Base-by-base conservation (phyloP, 2,797 vertebrate species). In the Neopelma chrysocephalum region DNA sequence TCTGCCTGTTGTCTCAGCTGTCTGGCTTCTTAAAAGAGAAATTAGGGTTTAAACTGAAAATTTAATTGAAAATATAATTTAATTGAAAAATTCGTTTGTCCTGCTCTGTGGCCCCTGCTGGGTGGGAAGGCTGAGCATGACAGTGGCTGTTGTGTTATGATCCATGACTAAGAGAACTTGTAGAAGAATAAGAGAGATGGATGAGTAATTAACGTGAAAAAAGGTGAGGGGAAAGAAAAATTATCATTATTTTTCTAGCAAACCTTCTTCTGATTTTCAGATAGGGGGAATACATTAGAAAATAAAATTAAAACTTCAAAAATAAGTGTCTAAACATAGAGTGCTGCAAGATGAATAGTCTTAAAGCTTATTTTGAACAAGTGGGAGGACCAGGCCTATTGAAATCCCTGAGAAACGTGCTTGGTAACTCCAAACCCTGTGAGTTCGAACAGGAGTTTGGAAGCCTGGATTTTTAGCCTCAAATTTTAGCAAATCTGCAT, bases 271-370 rank as follows among this genome's bases (percentile, higher is more conserved):
- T 92, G 31, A 36, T 48, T 91, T 85, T 71, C 87, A 91, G 34
- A 93, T 82, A 91, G 23, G 72, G 27, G 10, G 56, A 47, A 69
- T 91, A 62, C 43, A 71, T 93, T 80, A 75, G 85, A 87, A 53
- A 89, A 82, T 64, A 69, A 88, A 88, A 56, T 13, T 0, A 81
- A 85, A 92, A 60, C 38, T 47, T 81, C 93, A 78, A 82, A 96
- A 95, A 82, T 80, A 82, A 69, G 15, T 82, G 70, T 38, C 78
- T 94, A 92, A 92, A 85, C 45, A 81, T 78, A 81, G 84, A 64
- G 16, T 42, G 57, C 60, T 84, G 38, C 47, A 19, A 68, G 73
- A 66, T 76, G 76, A 88, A 79, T 27, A 75, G 12, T 69, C 43
- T 72, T 82, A 20, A 45, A 77, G 40, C 36, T 61, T 61, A 34